phyloP scores from a whole-genome alignment of 2,888 invertebrate species.

The Dynastes tityus region DNA sequence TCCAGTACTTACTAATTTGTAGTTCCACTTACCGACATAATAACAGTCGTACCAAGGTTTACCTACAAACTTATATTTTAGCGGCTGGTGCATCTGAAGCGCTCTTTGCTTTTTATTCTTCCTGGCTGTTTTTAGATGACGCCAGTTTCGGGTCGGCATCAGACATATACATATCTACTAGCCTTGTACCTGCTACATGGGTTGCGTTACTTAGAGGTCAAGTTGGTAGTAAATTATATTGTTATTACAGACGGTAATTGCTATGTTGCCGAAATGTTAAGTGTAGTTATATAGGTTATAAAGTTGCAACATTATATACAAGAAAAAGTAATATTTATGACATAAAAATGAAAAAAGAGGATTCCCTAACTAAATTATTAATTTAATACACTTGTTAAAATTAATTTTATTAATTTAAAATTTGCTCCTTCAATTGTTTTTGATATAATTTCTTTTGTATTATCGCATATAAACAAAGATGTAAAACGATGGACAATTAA shows the following conservation, averaged over 20 bases:
- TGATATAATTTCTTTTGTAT: too few relatives aligned
- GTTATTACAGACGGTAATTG: constrained; percentile 18
- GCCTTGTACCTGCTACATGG: constrained; percentile 15
- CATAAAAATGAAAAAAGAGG: too few relatives aligned
- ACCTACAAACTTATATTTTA: constrained; percentile 60
- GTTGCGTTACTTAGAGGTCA: constrained; percentile 6
- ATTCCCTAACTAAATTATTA: too few relatives aligned
- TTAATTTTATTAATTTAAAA: too few relatives aligned
- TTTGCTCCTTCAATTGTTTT: too few relatives aligned
- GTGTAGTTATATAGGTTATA: background rate
- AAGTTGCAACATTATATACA: background rate
- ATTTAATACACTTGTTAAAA: too few relatives aligned
- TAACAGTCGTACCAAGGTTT: constrained; percentile 61
- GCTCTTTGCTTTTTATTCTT: constrained; percentile 5
- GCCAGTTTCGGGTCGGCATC: constrained; percentile 35
- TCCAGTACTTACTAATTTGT: constrained; percentile 59
- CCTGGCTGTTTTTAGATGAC: constrained; percentile 19
- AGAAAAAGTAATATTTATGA: too few relatives aligned
- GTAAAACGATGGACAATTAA: too few relatives aligned
- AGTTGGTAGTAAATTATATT: constrained; percentile 12
- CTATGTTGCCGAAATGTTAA: background rate
- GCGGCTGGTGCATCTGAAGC: constrained; percentile 32
- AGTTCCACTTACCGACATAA: constrained; percentile 60
- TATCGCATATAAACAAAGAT: too few relatives aligned
- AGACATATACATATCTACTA: constrained; percentile 23